Evolutionary conservation across 2,888 invertebrate genomes (phyloP), one percentile per base, ranked within the genome.

Genomic region (Cephus nigrinus): DNA sequence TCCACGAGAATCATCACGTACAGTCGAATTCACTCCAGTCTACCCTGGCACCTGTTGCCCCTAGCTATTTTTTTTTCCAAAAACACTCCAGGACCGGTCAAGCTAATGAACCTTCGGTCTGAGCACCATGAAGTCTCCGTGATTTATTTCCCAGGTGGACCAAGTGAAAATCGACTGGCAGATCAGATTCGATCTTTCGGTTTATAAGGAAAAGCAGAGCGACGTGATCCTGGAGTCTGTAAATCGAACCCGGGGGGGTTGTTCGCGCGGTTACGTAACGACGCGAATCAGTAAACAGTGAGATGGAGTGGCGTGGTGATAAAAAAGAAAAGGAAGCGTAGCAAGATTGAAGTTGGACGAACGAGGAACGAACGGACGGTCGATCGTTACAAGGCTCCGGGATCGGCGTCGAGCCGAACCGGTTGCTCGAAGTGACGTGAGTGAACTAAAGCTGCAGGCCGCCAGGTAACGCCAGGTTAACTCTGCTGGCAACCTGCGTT

Each of bases 351-450:
- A 32, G 71, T 32, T 71, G 31, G 71, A 71, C 71, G 71, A 30
- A 71, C 71, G 71, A 71, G 31, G 71, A 71, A 71, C 78, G 82
- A 81, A 79, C 78, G 79, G 79, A 78, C 40, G 40, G 40, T 40
- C 40, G 40, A 40, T 40, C 23, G 40, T 55, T 55, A 55, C 40
- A 55, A 77, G 78, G 82, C 76, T 32, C 80, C 82, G 80, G 84
- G 82, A 71, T 71, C 71, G 71, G 71, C 71, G 33, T 71, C 82
- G 83, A 85, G 82, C 82, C 87, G 89, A 90, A 91, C 91, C 91
- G 91, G 88, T 90, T 91, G 90, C 88, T 91, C 89, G 87, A 86
- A 91, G 90, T 90, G 90, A 91, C 91, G 90, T 89, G 90, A 91
- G 90, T 88, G 88, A 91, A 91, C 91, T 91, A 88, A 91, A 89